Conservation (phyloP, 2,888 invertebrate species). For the Polydrusus pterygomalis region DNA sequence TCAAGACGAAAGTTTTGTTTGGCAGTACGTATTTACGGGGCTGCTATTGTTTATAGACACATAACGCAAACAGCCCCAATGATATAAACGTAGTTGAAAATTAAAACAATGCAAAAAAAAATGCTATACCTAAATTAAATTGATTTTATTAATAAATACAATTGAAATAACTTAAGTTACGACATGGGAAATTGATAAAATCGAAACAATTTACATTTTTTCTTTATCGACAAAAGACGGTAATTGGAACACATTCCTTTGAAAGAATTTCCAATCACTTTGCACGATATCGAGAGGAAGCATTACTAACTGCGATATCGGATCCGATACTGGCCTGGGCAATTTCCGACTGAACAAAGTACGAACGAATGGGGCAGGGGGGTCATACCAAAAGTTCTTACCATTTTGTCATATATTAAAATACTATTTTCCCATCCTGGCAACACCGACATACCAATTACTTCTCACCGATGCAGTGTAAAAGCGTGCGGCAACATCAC, state of each 20-base stretch:
- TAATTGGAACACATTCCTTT: conserved; percentile 49
- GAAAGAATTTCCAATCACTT: conserved; percentile 53
- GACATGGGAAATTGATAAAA: conserved; percentile 41
- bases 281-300: conserved; percentile 43
- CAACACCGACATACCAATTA: conserved; percentile 44
- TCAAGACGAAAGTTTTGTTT: no score
- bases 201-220: conserved; percentile 48
- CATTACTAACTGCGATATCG: conserved; percentile 32
- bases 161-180: conserved; percentile 31
- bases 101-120: no score
- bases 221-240: conserved; percentile 39
- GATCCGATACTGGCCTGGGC: conserved; percentile 41
- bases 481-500: conserved; percentile 64
- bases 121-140: no score
- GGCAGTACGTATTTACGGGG: no score
- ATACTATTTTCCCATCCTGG: conserved; percentile 18
- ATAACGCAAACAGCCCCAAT: no score
- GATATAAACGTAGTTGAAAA: no score
- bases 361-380: not conserved
- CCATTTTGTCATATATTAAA: not conserved
- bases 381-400: not conserved
- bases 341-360: conserved; percentile 18
- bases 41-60: no score
- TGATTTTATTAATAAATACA: not conserved
- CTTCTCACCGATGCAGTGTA: conserved; percentile 60